These are phyloP conservation scores for Eueides isabella DNA, from an alignment of 1,140 invertebrate genomes.

Conservation along the genomic window DNA sequence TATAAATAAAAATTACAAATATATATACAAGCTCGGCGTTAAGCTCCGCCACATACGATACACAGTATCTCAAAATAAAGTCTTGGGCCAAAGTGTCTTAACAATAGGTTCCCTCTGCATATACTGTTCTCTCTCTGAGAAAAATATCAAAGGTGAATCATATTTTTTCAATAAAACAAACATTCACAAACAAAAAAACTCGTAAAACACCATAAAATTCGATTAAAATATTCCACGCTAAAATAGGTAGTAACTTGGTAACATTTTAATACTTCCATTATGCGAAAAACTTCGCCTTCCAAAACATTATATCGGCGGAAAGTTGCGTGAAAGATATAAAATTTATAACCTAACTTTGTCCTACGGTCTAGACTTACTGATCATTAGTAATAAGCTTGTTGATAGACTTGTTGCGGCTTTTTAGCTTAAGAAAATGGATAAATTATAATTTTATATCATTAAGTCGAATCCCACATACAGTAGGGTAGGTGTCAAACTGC, in stretches of 20 bases:
- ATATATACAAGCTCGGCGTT: not conserved
- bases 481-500: not conserved
- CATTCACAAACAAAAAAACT: not conserved
- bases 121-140: too few species aligned
- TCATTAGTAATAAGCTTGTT: constrained; percentile 28
- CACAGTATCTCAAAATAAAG: not conserved
- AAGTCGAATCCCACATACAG: not conserved
- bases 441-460: not conserved
- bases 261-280: constrained; percentile 35
- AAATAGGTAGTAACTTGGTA: not conserved
- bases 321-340: constrained; percentile 34
- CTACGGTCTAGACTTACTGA: constrained; percentile 31
- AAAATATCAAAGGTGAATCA: too few species aligned
- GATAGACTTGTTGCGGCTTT: not conserved
- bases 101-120: not conserved
- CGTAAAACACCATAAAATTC: not conserved
- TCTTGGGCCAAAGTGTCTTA: not conserved
- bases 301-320: constrained; percentile 37
- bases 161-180: not conserved
- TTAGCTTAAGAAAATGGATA: too few species aligned
- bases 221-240: not conserved
- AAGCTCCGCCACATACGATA: constrained; percentile 19
- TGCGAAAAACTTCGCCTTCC: constrained; percentile 37
- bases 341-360: constrained; percentile 42
- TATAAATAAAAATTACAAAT: too few species aligned